Percentiles rank a stretch among this genome's conserved stretches.
phyloP scores from a whole-genome alignment of 2,113 vertebrate genomes.

The western clawed frog (Xenopus tropicalis) region DNA sequence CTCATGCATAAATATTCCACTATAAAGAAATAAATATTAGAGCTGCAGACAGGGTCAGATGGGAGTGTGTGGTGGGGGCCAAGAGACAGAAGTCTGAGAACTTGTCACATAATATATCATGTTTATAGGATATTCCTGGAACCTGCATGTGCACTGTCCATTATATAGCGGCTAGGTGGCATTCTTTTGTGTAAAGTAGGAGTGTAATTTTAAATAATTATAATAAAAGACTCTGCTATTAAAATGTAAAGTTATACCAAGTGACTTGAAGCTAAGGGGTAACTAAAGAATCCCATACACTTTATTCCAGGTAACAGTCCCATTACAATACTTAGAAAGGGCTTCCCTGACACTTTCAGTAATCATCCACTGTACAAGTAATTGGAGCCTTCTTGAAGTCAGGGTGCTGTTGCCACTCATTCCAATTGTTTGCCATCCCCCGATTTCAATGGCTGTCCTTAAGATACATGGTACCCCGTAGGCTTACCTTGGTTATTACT shows the following conservation, averaged over 20 bases:
- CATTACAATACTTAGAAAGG: too few relatives aligned
- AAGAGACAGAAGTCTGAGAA: slow-evolving; percentile 6
- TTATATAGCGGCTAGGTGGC: neutral
- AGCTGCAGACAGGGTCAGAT: neutral
- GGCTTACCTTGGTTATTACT: too few relatives aligned
- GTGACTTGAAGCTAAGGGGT: too few relatives aligned
- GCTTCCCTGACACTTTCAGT: too few relatives aligned
- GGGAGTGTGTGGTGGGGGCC: neutral
- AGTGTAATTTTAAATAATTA: neutral
- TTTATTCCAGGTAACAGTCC: too few relatives aligned
- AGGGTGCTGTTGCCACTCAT: too few relatives aligned
- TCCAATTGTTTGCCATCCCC: too few relatives aligned
- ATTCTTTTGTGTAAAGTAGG: neutral
- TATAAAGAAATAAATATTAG: neutral
- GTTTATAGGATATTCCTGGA: neutral
- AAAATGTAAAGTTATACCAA: neutral
- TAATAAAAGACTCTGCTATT: neutral
- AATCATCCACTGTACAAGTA: too few relatives aligned
- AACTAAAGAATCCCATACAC: too few relatives aligned
- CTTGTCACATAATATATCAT: neutral
- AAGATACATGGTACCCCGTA: too few relatives aligned
- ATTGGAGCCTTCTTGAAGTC: too few relatives aligned
- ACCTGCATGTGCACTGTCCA: neutral
- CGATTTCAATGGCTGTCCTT: too few relatives aligned
- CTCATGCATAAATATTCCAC: neutral